phyloP scores from a whole-genome alignment of 2,888 invertebrate species.

The Leucophora obtusa region DNA sequence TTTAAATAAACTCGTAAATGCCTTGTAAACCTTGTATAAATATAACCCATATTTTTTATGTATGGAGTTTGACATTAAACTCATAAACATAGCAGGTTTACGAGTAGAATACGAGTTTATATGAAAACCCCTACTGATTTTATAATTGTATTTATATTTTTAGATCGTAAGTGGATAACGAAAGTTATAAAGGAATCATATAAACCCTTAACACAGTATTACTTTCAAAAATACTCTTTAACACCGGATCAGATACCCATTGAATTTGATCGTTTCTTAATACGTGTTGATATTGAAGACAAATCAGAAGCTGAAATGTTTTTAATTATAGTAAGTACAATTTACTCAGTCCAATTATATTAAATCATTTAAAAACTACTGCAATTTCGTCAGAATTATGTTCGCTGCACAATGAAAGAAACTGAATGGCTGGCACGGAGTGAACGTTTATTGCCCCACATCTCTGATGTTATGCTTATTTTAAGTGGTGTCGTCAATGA shows the following conservation, averaged over 20 bases:
- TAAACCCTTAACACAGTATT: conserved; percentile 71
- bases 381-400: conserved; percentile 67
- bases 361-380: too few species aligned
- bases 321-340: conserved; percentile 69
- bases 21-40: too few species aligned
- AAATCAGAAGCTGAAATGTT: conserved; percentile 70
- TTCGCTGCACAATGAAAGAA: conserved; percentile 73
- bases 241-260: conserved; percentile 66
- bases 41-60: too few species aligned
- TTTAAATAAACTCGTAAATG: too few species aligned
- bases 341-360: too few species aligned
- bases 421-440: conserved; percentile 72
- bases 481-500: conserved; percentile 70
- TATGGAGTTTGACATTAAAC: too few species aligned
- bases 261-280: conserved; percentile 72
- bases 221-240: conserved; percentile 72
- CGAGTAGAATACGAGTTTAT: too few species aligned
- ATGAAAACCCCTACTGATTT: too few species aligned
- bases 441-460: conserved; percentile 69
- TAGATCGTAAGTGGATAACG: conserved; percentile 74
- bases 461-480: conserved; percentile 71
- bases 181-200: conserved; percentile 69
- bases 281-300: conserved; percentile 67
- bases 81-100: too few species aligned
- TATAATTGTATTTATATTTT: neutral